These are phyloP conservation scores for Illadopsis cleaveri DNA, from an alignment of 2,113 vertebrate genomes.

Conservation along the genomic window DNA sequence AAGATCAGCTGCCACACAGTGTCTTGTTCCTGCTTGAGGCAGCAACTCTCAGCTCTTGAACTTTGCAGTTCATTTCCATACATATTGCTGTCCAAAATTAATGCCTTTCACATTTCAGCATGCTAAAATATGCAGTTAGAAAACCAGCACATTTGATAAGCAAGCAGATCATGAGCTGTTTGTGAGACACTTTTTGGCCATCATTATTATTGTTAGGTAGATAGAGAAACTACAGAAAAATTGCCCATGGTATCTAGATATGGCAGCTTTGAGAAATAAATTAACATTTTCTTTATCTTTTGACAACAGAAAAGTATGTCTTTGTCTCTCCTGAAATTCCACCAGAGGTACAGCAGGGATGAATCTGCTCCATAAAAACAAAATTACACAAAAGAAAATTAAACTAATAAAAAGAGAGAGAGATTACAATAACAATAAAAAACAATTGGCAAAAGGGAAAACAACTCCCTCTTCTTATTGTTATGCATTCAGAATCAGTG, in stretches of 20 bases:
- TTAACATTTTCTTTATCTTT: constrained; percentile 22
- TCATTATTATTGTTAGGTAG: neutral
- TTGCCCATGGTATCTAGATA: neutral
- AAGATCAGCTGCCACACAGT: neutral
- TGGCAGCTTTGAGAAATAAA: neutral
- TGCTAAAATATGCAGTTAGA: constrained; percentile 4
- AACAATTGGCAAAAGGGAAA: constrained; percentile 56
- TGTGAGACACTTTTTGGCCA: neutral
- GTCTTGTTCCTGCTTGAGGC: neutral
- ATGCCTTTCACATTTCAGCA: neutral
- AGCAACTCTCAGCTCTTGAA: neutral
- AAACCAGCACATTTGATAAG: neutral
- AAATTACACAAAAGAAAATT: constrained; percentile 67
- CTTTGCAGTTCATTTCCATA: constrained; percentile 11
- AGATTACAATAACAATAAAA: constrained; percentile 67
- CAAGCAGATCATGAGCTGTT: neutral
- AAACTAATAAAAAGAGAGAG: constrained; percentile 70
- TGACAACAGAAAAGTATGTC: neutral
- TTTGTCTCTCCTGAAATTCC: constrained; percentile 16
- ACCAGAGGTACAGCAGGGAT: constrained; percentile 1
- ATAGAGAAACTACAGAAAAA: neutral
- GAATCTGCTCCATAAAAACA: constrained; percentile 62
- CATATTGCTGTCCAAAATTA: neutral
- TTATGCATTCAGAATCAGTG: constrained; percentile 25
- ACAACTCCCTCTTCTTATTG: constrained; percentile 42